Evolutionary conservation across 2,888 invertebrate genomes (phyloP).

Genomic region (Scrobipalpa atriplicella): DNA sequence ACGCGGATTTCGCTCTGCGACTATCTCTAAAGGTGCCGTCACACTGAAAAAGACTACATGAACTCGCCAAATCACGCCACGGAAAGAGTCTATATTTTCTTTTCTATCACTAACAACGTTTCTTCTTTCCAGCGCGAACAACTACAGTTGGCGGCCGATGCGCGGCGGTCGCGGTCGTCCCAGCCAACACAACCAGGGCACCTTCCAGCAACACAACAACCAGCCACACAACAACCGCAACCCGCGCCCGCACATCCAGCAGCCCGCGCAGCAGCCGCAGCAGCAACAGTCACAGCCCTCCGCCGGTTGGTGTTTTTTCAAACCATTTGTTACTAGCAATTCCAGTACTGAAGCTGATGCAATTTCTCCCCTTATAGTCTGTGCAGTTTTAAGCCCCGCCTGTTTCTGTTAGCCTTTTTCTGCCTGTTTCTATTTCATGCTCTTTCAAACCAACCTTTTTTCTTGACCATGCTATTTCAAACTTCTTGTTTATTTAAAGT

Average conservation of each 20-base stretch:
- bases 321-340: too few species aligned
- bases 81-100: neutral
- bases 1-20: too few species aligned
- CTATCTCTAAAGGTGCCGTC: too few species aligned
- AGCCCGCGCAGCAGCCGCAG: conserved; percentile 39
- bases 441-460: neutral
- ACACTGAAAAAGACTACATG: too few species aligned
- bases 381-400: too few species aligned
- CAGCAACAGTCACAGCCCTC: conserved; percentile 36
- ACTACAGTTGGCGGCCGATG: conserved; percentile 73
- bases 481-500: neutral
- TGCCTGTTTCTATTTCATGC: neutral
- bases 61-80: neutral
- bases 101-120: neutral
- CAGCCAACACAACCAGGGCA: conserved; percentile 32
- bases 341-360: too few species aligned
- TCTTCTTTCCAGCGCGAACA: conserved; percentile 52
- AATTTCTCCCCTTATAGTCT: too few species aligned
- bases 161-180: conserved; percentile 57
- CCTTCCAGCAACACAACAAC: conserved; percentile 34
- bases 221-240: conserved; percentile 35
- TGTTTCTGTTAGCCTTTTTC: too few species aligned
- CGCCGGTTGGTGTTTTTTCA: conserved; percentile 20
- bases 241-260: conserved; percentile 33
- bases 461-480: neutral